phyloP scores from a whole-genome alignment of 2,113 vertebrate species.

The Gasterosteus nipponicus region DNA sequence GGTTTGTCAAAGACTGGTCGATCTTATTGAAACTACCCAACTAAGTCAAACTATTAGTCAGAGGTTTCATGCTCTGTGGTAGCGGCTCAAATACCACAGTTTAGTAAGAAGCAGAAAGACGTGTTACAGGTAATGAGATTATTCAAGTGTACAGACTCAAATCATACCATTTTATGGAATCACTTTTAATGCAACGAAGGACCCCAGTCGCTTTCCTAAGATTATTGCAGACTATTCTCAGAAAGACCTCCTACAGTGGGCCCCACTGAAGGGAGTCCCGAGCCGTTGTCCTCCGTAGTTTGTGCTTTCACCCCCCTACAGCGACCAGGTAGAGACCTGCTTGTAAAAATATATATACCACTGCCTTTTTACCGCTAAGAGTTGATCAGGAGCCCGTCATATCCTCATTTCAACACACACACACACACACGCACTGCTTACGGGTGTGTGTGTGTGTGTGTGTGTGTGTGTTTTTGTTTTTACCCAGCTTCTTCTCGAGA shows the following conservation, averaged over 20 bases:
- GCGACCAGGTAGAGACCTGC: neutral
- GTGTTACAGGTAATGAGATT: neutral
- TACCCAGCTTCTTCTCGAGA: conserved; percentile 41
- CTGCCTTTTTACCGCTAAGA: conserved; percentile 5
- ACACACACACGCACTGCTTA: neutral
- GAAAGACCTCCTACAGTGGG: no score
- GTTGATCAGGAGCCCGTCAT: neutral
- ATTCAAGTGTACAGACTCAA: neutral
- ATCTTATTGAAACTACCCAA: neutral
- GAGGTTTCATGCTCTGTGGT: neutral
- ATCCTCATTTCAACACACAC: conserved; percentile 9
- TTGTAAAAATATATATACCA: neutral
- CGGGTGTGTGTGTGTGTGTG: conserved; percentile 21
- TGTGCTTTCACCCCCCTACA: neutral
- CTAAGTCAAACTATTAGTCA: neutral
- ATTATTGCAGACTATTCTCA: no score
- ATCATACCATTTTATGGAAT: neutral
- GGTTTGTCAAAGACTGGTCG: neutral
- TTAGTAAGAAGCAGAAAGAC: no score
- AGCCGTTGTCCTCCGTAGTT: neutral
- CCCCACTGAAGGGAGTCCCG: neutral
- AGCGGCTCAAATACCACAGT: neutral
- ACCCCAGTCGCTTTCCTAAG: neutral
- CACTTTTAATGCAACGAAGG: neutral
- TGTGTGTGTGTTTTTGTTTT: neutral